Evolutionary conservation across 2,113 vertebrate genomes (phyloP), one percentile per base, ranked within the genome.

Genomic region (Labeo catla): DNA sequence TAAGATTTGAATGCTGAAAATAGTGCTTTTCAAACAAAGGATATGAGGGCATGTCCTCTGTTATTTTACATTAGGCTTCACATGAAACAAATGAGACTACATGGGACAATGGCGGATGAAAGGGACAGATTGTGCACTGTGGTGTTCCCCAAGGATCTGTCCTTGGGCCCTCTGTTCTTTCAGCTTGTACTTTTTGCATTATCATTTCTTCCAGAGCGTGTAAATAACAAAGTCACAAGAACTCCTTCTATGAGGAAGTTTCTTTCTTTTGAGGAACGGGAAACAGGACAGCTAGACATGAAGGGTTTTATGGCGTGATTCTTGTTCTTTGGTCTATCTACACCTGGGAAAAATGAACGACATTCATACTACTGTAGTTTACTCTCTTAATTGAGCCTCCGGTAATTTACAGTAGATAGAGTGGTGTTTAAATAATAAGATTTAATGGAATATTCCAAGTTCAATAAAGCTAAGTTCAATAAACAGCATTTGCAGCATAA

Each of bases 171-270:
- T 81, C 10, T 39, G 12, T 50, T 12, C 49, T 85, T 76, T 85
- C 70, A 81, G 63, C n/a, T 13, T 52, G 76, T 54, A 84, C 50
- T 78, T 47, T 80, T 65, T 84, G 52, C n/a, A 74, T 83, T 63
- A 72, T 36, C 43, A 78, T 52, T 65, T 23, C 39, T 12, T 47
- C 10, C 72, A 45, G 15, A 19, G 68, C 6, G 5, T 49, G 43
- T 12, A 23, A 49, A 49, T 23, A 43, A 11, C 10, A 74, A 74
- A 49, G 21, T 74, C 72, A 49, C 45, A 49, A 74, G 72, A 74
- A 47, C 70, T 47, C 16, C 16, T 59, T 57, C 52, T 6, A 2
- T 43, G 16, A 70, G 43, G 66, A 36, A 61, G 23, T 63, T 11
- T 23, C 15, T 19, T 59, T 19, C 8, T 59, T 59, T 2, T 5